Base-by-base conservation (phyloP, 2,797 vertebrate species). In the Darevskia mixta region DNA sequence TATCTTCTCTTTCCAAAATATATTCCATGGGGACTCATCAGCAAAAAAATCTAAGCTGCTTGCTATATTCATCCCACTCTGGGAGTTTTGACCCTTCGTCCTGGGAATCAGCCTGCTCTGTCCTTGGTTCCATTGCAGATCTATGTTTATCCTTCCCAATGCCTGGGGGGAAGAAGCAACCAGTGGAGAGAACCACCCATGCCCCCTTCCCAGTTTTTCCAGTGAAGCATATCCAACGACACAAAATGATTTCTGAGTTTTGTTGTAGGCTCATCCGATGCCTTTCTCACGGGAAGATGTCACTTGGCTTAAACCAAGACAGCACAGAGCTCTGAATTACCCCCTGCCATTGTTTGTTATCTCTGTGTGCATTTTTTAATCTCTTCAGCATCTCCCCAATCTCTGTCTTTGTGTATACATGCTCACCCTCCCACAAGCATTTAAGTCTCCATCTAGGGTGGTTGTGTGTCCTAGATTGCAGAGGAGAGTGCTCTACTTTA, bases 231-330 rank as follows among this genome's bases (percentile, higher is more conserved):
- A 85, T 88, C 8, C 4, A 82, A 87, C n/a, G 61, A 90, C 49
- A 1, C 1, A 4, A 87, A 88, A 89, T 88, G 79, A 87, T 91
- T 86, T 92, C 85, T 29, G 79, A 79, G 43, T 23, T 92, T 64
- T 35, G 10, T 82, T 35, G 86, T 66, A 85, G 17, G 5, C 58
- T 90, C 84, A 0, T 9, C 91, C 71, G 83, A 88, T 90, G 78
- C 35, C 86, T 96, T 95, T 96, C 95, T 95, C 95, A 95, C 0
- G 86, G 92, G 92, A 96, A 96, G 87, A 94, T 83, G 27, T 5
- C 88, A 5, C 82, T 93, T 73, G 79, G 77, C 76, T 83, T 87
- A 17, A 2, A 79, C 82, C 69, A 6, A 73, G 77, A 35, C 89
- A 23, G 27, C 2, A 7, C 82, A 35, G 61, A 17, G 43, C 41